Evolutionary conservation across 2,797 vertebrate species (phyloP).

Genomic region (Melopsittacus undulatus): DNA sequence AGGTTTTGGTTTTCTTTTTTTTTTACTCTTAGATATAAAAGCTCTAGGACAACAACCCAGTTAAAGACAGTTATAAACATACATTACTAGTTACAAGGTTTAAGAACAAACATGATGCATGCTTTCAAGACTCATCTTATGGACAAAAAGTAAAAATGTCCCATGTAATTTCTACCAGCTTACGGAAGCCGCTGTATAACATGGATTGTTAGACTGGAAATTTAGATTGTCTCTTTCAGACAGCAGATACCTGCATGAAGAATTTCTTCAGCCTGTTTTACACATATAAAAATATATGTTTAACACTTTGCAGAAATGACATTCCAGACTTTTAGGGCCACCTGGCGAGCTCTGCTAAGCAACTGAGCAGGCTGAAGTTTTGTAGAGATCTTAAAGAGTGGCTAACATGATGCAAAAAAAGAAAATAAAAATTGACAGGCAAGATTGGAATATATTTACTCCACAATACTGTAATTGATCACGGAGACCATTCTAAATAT

Average conservation of each 20-base stretch:
- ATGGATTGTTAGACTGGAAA: background rate
- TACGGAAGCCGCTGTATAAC: background rate
- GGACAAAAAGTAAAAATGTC: background rate
- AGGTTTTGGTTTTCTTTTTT: background rate
- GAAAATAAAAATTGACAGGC: background rate
- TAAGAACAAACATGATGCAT: background rate
- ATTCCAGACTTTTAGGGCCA: background rate
- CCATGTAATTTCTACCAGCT: background rate
- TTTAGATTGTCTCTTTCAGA: background rate
- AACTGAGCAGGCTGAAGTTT: background rate
- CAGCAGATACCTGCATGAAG: background rate
- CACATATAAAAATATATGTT: background rate
- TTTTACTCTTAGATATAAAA: constrained; percentile 40
- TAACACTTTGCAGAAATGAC: background rate
- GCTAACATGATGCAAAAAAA: background rate
- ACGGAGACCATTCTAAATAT: background rate
- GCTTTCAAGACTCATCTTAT: background rate
- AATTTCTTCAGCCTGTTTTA: background rate
- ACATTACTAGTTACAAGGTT: background rate
- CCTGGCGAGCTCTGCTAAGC: background rate
- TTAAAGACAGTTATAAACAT: constrained; percentile 10
- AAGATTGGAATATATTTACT: background rate
- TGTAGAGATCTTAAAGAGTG: background rate
- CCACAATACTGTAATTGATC: background rate
- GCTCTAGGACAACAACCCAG: background rate